These are phyloP conservation scores for Mastacembelus armatus DNA, from an alignment of 2,797 vertebrate species.

Conservation along the genomic window DNA sequence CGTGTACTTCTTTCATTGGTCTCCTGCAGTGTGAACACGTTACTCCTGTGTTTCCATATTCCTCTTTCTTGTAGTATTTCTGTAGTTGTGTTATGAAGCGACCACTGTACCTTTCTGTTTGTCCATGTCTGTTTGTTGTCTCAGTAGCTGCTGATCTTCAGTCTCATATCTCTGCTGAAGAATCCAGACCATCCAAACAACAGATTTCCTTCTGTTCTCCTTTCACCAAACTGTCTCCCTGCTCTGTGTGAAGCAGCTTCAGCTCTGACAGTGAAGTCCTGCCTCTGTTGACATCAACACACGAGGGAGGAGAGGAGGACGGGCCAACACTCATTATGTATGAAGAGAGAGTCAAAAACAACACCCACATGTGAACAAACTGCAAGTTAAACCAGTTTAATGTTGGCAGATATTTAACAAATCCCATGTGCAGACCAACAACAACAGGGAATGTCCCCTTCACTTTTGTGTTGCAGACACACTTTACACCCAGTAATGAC, in stretches of 20 bases:
- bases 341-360: not conserved
- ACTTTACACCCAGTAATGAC: no score
- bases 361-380: not conserved
- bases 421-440: no score
- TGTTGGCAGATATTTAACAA: no score
- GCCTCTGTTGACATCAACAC: constrained; percentile 25
- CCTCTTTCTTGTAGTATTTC: accelerated
- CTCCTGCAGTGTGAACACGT: no score
- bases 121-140: constrained; percentile 69
- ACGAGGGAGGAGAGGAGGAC: constrained; percentile 32
- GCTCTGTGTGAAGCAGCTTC: constrained; percentile 13
- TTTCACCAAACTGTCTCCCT: not conserved
- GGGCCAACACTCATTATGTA: constrained; percentile 5
- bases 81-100: no score
- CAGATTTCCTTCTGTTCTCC: constrained; percentile 3
- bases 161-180: constrained; percentile 35
- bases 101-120: constrained; percentile 80
- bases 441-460: not conserved
- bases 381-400: no score
- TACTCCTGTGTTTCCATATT: no score
- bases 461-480: no score
- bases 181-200: constrained; percentile 11
- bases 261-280: constrained; percentile 5
- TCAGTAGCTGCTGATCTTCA: constrained; percentile 35
- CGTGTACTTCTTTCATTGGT: no score